These are phyloP conservation scores for Pristionchus mayeri DNA, from an alignment of 2,888 invertebrate genomes.

Conservation along the genomic window DNA sequence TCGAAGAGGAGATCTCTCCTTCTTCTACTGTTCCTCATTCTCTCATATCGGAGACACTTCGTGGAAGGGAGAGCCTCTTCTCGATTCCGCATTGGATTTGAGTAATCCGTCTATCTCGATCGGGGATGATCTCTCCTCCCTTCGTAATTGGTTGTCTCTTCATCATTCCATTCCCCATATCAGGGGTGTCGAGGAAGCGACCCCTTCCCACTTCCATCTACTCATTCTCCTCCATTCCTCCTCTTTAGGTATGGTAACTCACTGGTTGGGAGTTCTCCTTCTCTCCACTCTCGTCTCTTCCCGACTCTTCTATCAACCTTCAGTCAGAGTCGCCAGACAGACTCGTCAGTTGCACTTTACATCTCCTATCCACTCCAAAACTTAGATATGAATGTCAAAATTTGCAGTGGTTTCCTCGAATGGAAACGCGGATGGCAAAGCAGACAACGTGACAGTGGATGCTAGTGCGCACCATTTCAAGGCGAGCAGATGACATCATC, in stretches of 20 bases:
- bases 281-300: constrained; percentile 16
- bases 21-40: not conserved
- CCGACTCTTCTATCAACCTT: not conserved
- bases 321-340: constrained; percentile 6
- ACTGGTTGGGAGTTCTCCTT: constrained; percentile 5
- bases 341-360: not conserved
- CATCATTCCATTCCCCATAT: constrained; percentile 30
- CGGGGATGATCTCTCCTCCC: constrained; percentile 3
- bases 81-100: not conserved
- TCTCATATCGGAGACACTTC: not conserved
- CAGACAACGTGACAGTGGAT: constrained; percentile 58
- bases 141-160: constrained; percentile 19
- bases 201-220: not conserved
- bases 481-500: constrained; percentile 32
- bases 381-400: not conserved
- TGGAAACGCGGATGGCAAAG: constrained; percentile 58
- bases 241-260: not conserved
- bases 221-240: not conserved
- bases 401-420: constrained; percentile 59
- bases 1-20: not conserved
- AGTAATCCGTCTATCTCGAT: constrained; percentile 27
- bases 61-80: not conserved
- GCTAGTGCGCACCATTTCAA: constrained; percentile 63
- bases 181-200: not conserved
- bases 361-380: too few species aligned